Evolutionary conservation across 1,140 invertebrate genomes (phyloP).

Genomic region (Ectropis grisescens): DNA sequence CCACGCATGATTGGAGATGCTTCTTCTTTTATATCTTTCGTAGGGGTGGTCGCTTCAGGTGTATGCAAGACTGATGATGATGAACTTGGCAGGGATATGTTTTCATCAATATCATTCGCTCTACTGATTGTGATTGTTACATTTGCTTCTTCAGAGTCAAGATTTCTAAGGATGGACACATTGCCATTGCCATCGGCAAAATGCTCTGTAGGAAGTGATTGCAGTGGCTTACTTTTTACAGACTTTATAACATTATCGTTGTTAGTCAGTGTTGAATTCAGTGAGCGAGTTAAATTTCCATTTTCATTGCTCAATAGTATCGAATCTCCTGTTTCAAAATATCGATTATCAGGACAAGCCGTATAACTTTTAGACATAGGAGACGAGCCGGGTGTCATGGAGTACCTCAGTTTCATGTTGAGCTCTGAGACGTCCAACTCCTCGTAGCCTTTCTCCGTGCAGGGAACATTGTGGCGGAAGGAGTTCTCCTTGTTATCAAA

Average conservation of each 20-base stretch:
- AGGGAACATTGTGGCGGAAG: slow-evolving; percentile 42
- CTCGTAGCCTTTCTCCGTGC: slow-evolving; percentile 54
- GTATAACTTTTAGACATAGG: slow-evolving; percentile 57
- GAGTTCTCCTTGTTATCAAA: slow-evolving; percentile 59
- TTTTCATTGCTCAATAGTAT: slow-evolving; percentile 24
- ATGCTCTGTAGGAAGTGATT: slow-evolving; percentile 20
- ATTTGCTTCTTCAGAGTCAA: slow-evolving; percentile 21
- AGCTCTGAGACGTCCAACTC: slow-evolving; percentile 55
- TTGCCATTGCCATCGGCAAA: slow-evolving; percentile 25
- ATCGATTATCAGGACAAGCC: slow-evolving; percentile 29
- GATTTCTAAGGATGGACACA: slow-evolving; percentile 14
- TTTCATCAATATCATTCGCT: slow-evolving; percentile 36
- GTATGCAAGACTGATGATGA: slow-evolving; percentile 40
- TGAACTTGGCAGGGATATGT: slow-evolving; percentile 39
- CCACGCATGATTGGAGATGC: slow-evolving; percentile 54
- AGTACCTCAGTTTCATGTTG: slow-evolving; percentile 58
- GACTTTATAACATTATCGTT: slow-evolving; percentile 26
- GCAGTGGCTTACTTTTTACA: slow-evolving; percentile 32
- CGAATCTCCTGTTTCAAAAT: slow-evolving; percentile 20
- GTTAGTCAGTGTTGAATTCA: slow-evolving; percentile 42
- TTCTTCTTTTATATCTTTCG: slow-evolving; percentile 40
- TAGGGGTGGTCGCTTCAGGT: slow-evolving; percentile 52
- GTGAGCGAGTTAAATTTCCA: slow-evolving; percentile 36
- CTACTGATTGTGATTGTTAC: slow-evolving; percentile 23
- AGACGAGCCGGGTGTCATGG: slow-evolving; percentile 41